phyloP scores from a whole-genome alignment of 2,797 vertebrate species.

The Pitangus sulphuratus region DNA sequence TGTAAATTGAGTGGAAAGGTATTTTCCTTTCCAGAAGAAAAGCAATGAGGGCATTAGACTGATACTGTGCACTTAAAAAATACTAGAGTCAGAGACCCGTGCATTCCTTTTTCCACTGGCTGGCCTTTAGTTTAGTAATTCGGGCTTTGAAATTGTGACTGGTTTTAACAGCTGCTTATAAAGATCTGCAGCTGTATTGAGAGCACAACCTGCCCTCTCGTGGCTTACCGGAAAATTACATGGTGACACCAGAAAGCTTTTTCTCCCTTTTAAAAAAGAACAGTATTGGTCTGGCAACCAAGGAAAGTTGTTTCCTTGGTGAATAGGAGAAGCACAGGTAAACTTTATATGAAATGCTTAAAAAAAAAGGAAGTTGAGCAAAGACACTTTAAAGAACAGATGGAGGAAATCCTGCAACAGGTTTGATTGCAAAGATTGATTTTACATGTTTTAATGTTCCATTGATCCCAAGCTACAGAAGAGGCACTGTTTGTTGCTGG shows the following conservation, averaged over 20 bases:
- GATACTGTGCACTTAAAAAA: not conserved
- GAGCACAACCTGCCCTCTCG: constrained; percentile 72
- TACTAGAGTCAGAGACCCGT: not conserved
- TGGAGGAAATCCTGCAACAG: not conserved
- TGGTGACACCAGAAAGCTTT: not conserved
- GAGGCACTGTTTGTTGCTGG: not conserved
- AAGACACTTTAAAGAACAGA: not conserved
- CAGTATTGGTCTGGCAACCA: not conserved
- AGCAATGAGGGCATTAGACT: not conserved
- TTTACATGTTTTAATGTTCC: not conserved
- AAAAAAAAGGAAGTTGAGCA: not conserved
- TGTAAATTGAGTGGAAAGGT: not conserved
- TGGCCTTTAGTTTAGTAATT: not conserved
- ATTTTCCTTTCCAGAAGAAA: not conserved
- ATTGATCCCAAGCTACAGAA: not conserved
- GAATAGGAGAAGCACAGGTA: not conserved
- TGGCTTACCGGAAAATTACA: constrained; percentile 58
- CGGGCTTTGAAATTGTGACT: not conserved
- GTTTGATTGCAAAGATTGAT: not conserved
- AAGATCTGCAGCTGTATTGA: not conserved
- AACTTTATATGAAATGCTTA: not conserved
- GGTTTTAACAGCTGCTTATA: not conserved
- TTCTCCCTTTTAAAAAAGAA: not conserved
- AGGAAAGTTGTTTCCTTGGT: not conserved
- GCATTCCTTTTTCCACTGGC: not conserved